A percentile compares a stretch with the other conserved stretches of the same genome.
Evolutionary conservation across 30 jellyfish, hydroid and myxozoan genomes (phyloP).

Genomic region (Aurelia sp.): DNA sequence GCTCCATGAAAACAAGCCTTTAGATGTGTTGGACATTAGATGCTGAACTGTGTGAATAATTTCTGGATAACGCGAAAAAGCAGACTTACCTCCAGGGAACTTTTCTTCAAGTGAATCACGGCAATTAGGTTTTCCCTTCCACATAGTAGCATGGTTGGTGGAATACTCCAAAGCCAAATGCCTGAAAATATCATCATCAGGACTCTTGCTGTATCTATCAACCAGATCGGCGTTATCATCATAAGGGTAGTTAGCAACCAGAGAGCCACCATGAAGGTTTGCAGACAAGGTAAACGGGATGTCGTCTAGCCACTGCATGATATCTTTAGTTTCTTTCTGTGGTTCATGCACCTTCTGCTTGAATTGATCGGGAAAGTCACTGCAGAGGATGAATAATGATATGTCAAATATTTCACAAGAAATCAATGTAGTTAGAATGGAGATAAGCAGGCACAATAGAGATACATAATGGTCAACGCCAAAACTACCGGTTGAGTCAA

Average conservation of each 20-base stretch:
- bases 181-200: constrained; percentile 91
- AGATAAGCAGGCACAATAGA: too few species aligned
- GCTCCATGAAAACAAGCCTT: too few species aligned
- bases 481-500: too few species aligned
- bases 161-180: constrained; percentile 85
- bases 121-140: constrained; percentile 78
- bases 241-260: constrained; percentile 97
- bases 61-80: too few species aligned
- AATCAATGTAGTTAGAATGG: too few species aligned
- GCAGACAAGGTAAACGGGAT: constrained; percentile 96
- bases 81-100: constrained; percentile 70
- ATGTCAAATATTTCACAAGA: too few species aligned
- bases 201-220: constrained; percentile 71
- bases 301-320: constrained; percentile 77
- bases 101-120: constrained; percentile 52
- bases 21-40: too few species aligned
- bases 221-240: constrained; percentile 74
- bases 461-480: too few species aligned
- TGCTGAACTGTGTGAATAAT: too few species aligned
- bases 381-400: constrained; percentile 65
- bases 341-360: constrained; percentile 29
- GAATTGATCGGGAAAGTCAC: constrained; percentile 98
- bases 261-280: constrained; percentile 96
- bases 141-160: constrained; percentile 88
- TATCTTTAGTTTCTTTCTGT: constrained; percentile 78